Conservation (phyloP, 2,797 vertebrate genomes). For the Todus mexicanus region DNA sequence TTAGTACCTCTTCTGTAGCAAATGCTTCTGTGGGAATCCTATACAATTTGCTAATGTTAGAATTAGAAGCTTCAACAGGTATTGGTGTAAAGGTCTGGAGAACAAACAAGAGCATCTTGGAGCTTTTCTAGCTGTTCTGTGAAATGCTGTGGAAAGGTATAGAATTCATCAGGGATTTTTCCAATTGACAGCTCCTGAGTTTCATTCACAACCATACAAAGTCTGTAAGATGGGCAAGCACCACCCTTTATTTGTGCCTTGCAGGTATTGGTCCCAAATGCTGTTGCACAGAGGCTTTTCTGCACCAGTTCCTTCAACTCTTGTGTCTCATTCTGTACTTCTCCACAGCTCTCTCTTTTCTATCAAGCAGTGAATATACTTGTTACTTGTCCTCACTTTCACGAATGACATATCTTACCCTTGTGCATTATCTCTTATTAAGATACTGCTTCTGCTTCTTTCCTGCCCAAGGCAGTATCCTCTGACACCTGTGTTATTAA, state of each 20-base stretch:
- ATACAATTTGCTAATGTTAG: not conserved
- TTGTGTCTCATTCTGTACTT: not conserved
- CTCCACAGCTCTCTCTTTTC: not conserved
- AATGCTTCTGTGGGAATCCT: not conserved
- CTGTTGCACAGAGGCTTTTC: not conserved
- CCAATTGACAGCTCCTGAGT: fast-evolving
- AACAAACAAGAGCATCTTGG: not conserved
- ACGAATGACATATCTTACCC: not conserved
- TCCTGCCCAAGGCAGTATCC: not conserved
- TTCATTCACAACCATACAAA: not conserved
- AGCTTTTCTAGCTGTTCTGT: not conserved
- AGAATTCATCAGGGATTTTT: not conserved
- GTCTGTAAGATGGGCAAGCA: not conserved
- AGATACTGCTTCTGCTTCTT: not conserved
- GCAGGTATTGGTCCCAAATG: not conserved
- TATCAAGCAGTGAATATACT: not conserved
- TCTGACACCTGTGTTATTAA: not conserved
- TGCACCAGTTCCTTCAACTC: not conserved
- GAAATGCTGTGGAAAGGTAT: not conserved
- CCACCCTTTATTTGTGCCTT: not conserved
- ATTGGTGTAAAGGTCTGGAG: not conserved
- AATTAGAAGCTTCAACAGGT: not conserved
- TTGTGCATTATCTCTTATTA: not conserved
- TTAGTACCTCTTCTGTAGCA: not conserved
- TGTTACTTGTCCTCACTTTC: not conserved